phyloP scores from a whole-genome alignment of 1,140 invertebrate genomes.

The Papilio machaon region DNA sequence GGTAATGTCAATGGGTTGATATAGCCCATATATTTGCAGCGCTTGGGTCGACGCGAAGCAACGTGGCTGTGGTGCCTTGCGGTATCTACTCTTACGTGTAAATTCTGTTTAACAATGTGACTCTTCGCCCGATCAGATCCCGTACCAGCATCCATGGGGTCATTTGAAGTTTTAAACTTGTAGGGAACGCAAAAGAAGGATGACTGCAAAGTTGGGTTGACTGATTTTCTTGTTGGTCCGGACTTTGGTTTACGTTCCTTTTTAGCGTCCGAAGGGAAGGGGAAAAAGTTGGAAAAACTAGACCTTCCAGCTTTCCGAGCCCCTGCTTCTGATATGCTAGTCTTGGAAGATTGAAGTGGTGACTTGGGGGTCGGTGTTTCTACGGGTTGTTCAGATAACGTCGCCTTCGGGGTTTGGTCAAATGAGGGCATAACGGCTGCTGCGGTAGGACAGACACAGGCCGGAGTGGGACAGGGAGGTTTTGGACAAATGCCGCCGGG shows the following conservation, averaged over 20 bases:
- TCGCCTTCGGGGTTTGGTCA: slow-evolving; percentile 59
- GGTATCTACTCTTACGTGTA: neutral
- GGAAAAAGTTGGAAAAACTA: slow-evolving; percentile 22
- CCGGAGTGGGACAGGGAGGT: slow-evolving; percentile 38
- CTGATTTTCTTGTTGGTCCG: neutral
- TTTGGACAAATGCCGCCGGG: slow-evolving; percentile 41
- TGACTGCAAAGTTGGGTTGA: slow-evolving; percentile 7
- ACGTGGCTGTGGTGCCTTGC: slow-evolving; percentile 8
- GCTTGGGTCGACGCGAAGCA: neutral
- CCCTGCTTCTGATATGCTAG: neutral
- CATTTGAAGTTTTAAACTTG: neutral
- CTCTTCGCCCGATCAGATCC: neutral
- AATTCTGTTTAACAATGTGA: neutral
- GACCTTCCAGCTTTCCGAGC: neutral
- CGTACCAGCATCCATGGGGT: neutral
- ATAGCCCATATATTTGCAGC: slow-evolving; percentile 31
- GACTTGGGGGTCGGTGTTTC: neutral
- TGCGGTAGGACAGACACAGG: slow-evolving; percentile 43
- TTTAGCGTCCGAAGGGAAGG: neutral
- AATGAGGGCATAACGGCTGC: slow-evolving; percentile 47
- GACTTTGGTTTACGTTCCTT: neutral
- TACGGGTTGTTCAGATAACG: neutral
- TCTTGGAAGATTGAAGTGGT: neutral
- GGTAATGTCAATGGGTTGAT: slow-evolving; percentile 29
- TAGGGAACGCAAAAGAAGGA: slow-evolving; percentile 27